Conservation (phyloP, 2,113 vertebrate species). For the Myxocyprinus asiaticus region DNA sequence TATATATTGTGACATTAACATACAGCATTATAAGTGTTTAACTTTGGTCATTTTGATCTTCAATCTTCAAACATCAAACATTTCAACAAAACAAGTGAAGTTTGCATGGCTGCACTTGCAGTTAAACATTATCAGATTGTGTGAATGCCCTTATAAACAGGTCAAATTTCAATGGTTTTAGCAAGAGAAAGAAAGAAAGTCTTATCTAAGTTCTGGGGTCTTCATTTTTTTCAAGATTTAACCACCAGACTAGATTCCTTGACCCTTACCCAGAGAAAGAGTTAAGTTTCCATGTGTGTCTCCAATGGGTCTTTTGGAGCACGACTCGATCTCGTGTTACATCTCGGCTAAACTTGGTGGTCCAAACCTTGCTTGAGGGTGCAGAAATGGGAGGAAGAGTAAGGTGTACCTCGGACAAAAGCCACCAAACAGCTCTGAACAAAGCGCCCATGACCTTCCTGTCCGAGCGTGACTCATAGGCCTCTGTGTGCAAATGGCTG, state of each 20-base stretch:
- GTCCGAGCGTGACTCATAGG: conserved; percentile 42
- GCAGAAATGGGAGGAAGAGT: conserved; percentile 32
- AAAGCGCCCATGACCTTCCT: conserved; percentile 44
- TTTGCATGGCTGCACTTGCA: background rate
- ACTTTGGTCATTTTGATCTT: background rate
- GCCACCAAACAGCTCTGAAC: conserved; percentile 54
- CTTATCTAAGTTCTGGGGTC: conserved; percentile 25
- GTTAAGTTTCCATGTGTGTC: conserved; percentile 49
- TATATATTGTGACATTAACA: no score
- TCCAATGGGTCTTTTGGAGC: conserved; percentile 37
- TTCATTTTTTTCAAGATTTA: conserved; percentile 35
- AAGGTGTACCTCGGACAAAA: conserved; percentile 48
- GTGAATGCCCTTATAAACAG: conserved; percentile 16
- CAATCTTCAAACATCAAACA: conserved; percentile 2
- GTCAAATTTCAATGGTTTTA: conserved; percentile 35
- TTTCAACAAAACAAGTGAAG: background rate
- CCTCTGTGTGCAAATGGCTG: conserved; percentile 35
- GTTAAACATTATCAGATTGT: conserved; percentile 39
- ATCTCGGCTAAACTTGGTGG: conserved; percentile 55
- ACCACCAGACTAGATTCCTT: conserved; percentile 45
- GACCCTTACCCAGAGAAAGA: conserved; percentile 43
- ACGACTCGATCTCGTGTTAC: conserved; percentile 54
- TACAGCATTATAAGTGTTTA: background rate
- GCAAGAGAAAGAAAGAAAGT: conserved; percentile 6
- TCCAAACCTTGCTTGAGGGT: conserved; percentile 39